Percentiles rank a stretch among this genome's conserved stretches.
Evolutionary conservation across 2,888 invertebrate genomes (phyloP).

Genomic region (Thymelicus acteon): DNA sequence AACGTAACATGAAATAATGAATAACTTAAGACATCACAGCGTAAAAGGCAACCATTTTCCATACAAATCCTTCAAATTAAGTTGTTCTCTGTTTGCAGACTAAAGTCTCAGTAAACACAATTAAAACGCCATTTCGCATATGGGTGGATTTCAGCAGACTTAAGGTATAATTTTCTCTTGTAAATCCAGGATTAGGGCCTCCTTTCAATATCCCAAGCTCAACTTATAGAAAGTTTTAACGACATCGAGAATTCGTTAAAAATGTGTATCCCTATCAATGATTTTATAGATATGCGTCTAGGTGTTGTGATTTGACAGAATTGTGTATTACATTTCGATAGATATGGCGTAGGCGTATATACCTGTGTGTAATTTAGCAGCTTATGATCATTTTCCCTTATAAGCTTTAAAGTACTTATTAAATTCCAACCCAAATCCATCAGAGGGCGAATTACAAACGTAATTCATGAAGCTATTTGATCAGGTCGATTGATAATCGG

Average conservation of each 20-base stretch:
- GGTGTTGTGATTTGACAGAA: no score
- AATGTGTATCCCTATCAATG: constrained; percentile 16
- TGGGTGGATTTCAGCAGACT: constrained; percentile 68
- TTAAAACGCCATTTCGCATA: constrained; percentile 75
- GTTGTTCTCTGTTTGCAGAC: constrained; percentile 68
- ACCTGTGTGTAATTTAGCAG: neutral
- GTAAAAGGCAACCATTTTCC: constrained; percentile 51
- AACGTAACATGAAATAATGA: neutral
- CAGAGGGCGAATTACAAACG: neutral
- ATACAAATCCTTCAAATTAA: constrained; percentile 58
- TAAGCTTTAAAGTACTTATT: neutral
- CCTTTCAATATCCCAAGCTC: constrained; percentile 55
- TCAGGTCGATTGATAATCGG: neutral
- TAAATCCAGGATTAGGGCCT: constrained; percentile 66
- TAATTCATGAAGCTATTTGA: constrained; percentile 25
- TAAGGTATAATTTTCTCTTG: constrained; percentile 70
- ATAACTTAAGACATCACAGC: constrained; percentile 41
- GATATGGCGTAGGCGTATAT: no score
- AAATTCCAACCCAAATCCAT: neutral
- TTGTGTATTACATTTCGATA: no score
- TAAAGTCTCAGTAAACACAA: constrained; percentile 75
- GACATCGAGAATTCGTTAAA: constrained; percentile 18
- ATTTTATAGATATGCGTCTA: neutral
- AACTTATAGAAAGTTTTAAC: constrained; percentile 23
- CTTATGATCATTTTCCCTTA: neutral